Conservation (phyloP, 1,140 invertebrate species). For the Episyrphus balteatus region DNA sequence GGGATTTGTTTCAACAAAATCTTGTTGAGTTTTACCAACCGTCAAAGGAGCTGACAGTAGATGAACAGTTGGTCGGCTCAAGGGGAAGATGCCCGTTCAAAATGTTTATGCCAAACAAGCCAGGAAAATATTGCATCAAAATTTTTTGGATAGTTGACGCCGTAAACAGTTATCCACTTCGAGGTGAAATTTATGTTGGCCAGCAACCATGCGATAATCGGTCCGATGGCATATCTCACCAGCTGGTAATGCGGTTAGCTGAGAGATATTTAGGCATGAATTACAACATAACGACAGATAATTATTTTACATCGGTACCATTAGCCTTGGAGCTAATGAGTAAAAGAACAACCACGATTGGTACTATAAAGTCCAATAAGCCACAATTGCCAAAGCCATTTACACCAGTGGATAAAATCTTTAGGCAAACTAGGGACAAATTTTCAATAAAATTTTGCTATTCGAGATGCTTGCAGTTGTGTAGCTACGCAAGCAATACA, state of each 20-base stretch:
- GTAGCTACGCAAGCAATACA: constrained; percentile 3
- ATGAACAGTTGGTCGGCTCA: constrained; percentile 34
- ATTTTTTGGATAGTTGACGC: constrained; percentile 6
- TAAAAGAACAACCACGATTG: constrained; percentile 4
- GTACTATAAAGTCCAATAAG: constrained; percentile 10
- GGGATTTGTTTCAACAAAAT: constrained; percentile 1
- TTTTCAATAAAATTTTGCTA: neutral
- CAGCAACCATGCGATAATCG: neutral
- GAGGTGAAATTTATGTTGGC: neutral
- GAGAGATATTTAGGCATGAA: neutral
- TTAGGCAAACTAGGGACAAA: neutral
- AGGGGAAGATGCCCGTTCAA: constrained; percentile 30
- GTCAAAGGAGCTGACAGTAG: constrained; percentile 24
- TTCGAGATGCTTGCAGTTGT: constrained; percentile 1
- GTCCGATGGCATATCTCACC: neutral
- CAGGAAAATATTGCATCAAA: constrained; percentile 9
- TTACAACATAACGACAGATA: constrained; percentile 6
- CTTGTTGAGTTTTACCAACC: constrained; percentile 18
- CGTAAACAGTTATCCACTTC: constrained; percentile 6
- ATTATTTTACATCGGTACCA: constrained; percentile 5
- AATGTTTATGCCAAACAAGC: constrained; percentile 33
- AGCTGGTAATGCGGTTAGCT: neutral
- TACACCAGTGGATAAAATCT: neutral
- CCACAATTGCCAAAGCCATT: neutral
- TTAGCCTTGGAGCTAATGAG: neutral